These are phyloP conservation scores for Zoanthus gigantus DNA, from an alignment of 92 coral and sea anemone genomes.

Conservation along the genomic window DNA sequence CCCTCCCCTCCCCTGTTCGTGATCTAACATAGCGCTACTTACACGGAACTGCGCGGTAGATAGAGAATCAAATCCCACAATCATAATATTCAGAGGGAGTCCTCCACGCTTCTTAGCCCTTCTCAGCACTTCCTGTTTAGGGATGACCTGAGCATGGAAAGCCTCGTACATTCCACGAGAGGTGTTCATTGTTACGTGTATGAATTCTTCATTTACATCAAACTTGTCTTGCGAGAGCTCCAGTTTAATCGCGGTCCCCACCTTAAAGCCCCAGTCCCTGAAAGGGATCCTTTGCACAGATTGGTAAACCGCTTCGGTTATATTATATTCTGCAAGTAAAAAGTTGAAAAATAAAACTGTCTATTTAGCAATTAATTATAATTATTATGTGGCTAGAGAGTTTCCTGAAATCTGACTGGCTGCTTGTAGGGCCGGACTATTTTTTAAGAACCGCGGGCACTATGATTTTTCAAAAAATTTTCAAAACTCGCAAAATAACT, in stretches of 20 bases:
- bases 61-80: constrained; percentile 90
- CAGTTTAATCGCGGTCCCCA: constrained; percentile 38
- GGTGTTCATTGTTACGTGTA: constrained; percentile 74
- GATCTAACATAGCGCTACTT: neutral
- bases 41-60: constrained; percentile 47
- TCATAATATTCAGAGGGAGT: constrained; percentile 80
- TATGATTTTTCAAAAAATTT: too few relatives aligned
- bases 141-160: constrained; percentile 86
- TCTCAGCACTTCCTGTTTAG: constrained; percentile 69
- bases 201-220: constrained; percentile 76
- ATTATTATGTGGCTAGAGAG: too few relatives aligned
- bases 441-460: too few relatives aligned
- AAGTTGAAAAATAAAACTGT: neutral
- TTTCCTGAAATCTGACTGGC: too few relatives aligned
- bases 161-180: constrained; percentile 70
- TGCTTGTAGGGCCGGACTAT: too few relatives aligned
- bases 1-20: neutral
- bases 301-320: constrained; percentile 31
- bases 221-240: constrained; percentile 28
- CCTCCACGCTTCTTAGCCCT: constrained; percentile 51
- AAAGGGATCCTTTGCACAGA: constrained; percentile 64
- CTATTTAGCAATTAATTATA: too few relatives aligned
- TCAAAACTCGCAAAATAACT: too few relatives aligned
- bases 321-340: constrained; percentile 38
- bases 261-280: constrained; percentile 75